These are phyloP conservation scores for Aphis gossypii DNA, from an alignment of 1,140 invertebrate species.

Conservation along the genomic window DNA sequence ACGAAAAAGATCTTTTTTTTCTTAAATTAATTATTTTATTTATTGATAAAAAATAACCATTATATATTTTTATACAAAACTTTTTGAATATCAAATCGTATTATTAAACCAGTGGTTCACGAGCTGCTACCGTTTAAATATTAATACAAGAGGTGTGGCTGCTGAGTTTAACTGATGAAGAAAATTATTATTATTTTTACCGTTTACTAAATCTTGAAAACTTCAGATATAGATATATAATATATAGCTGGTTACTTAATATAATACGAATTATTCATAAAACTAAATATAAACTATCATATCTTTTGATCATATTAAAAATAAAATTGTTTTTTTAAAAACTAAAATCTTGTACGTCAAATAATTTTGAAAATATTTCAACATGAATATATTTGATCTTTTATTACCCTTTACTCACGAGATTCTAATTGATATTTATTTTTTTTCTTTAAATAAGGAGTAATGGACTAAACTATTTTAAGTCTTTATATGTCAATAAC, in stretches of 20 bases:
- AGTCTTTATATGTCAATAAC: too few species aligned
- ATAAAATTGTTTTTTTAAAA: neutral
- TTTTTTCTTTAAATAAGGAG: neutral
- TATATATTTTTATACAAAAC: neutral
- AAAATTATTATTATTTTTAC: conserved; percentile 23
- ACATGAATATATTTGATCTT: neutral
- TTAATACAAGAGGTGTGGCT: neutral
- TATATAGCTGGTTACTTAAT: neutral
- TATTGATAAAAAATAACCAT: conserved; percentile 9
- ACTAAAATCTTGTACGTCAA: neutral
- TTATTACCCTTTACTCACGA: neutral
- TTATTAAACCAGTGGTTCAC: neutral
- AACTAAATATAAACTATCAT: neutral
- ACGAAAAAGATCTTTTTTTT: neutral
- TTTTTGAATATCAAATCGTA: neutral
- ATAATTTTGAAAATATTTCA: neutral
- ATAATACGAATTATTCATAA: conserved; percentile 13
- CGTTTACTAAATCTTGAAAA: neutral
- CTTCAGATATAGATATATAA: neutral
- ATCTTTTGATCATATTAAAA: neutral
- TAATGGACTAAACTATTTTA: neutral
- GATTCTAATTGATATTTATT: neutral
- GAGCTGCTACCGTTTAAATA: conserved; percentile 19
- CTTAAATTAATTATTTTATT: neutral
- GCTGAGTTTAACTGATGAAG: neutral